Evolutionary conservation across 2,113 vertebrate species (phyloP).

Genomic region (Tinamus guttatus): DNA sequence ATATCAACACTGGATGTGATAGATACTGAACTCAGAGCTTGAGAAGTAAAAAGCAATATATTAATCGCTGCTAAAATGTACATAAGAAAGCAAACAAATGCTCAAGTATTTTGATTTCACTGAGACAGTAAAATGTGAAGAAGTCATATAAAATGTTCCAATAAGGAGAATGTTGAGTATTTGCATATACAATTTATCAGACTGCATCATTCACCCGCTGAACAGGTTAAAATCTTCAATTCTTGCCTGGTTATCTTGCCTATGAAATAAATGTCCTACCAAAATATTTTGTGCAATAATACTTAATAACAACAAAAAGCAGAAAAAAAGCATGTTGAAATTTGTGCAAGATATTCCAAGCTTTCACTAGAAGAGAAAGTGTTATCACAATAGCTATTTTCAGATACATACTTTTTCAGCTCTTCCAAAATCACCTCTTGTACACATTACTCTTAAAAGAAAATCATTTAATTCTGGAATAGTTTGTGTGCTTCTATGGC

Average conservation of each 20-base stretch:
- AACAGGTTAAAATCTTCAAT: neutral
- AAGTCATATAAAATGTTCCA: neutral
- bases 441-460: neutral
- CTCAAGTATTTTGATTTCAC: neutral
- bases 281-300: neutral
- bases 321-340: neutral
- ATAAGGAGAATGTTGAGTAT: conserved; percentile 3
- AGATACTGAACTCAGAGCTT: conserved; percentile 49
- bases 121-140: neutral
- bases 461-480: neutral
- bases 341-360: neutral
- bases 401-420: neutral
- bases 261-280: neutral
- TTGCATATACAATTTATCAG: neutral
- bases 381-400: neutral
- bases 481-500: neutral
- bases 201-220: neutral
- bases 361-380: neutral
- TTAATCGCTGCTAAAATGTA: conserved; percentile 14
- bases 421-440: neutral
- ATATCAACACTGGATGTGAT: neutral
- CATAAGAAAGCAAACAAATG: neutral
- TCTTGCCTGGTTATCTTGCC: neutral
- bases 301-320: neutral
- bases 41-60: conserved; percentile 37